These are phyloP conservation scores for Achlya flavicornis DNA, from an alignment of 2,888 invertebrate genomes.

Conservation along the genomic window DNA sequence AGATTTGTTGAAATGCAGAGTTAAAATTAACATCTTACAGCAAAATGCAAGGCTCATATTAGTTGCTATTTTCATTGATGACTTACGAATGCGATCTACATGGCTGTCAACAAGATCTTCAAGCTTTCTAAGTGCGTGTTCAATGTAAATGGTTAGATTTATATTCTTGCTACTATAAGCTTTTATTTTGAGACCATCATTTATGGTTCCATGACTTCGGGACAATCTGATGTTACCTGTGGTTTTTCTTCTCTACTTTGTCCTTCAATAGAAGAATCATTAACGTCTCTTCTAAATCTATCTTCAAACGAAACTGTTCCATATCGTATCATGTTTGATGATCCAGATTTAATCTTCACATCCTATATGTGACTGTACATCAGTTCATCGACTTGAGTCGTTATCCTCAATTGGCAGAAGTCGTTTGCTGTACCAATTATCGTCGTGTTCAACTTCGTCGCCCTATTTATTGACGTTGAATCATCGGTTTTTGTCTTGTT, in stretches of 20 bases:
- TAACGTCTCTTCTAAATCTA: not conserved
- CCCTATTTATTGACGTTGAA: conserved; percentile 56
- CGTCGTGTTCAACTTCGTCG: conserved; percentile 53
- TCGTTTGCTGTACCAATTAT: conserved; percentile 68
- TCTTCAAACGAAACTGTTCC: not conserved
- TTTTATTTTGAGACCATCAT: no score
- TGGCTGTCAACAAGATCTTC: not conserved
- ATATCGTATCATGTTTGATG: not conserved
- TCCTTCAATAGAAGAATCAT: not conserved
- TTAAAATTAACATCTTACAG: conserved; percentile 4
- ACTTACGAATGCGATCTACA: not conserved
- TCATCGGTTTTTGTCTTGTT: conserved; percentile 59
- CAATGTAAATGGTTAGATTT: no score
- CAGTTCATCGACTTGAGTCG: conserved; percentile 68
- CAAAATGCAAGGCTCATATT: not conserved
- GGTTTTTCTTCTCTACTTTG: no score
- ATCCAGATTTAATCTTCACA: not conserved
- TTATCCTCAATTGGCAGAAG: conserved; percentile 65
- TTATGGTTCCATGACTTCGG: no score
- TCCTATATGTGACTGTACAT: conserved; percentile 7
- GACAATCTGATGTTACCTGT: no score
- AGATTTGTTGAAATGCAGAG: conserved; percentile 6
- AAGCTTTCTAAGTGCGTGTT: not conserved
- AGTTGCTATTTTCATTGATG: not conserved
- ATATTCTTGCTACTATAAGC: no score